phyloP scores from a whole-genome alignment of 1,140 invertebrate species.

The Cotesia vestalis region DNA sequence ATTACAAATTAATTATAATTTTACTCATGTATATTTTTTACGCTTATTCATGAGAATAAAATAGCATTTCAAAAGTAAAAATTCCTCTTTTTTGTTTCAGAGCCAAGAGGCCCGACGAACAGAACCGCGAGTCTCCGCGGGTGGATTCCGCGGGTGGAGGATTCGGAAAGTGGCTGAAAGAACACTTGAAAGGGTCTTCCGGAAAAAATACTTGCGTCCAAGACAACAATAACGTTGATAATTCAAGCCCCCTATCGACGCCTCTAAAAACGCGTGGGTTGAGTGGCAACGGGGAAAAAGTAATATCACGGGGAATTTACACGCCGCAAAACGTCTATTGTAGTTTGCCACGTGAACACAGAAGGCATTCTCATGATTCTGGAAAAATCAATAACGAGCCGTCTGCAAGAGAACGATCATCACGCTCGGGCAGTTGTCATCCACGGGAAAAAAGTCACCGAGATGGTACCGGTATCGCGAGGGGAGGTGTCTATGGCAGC shows the following conservation, averaged over 20 bases:
- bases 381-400: constrained; percentile 44
- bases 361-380: constrained; percentile 42
- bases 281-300: constrained; percentile 47
- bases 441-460: constrained; percentile 46
- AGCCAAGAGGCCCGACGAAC: constrained; percentile 39
- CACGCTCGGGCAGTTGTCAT: constrained; percentile 43
- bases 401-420: constrained; percentile 23
- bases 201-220: constrained; percentile 36
- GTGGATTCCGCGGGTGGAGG: constrained; percentile 44
- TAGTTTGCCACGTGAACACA: constrained; percentile 56
- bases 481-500: constrained; percentile 55
- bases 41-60: too few relatives aligned
- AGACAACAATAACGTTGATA: constrained; percentile 39
- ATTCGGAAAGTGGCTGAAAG: constrained; percentile 59
- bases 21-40: too few relatives aligned
- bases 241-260: constrained; percentile 34
- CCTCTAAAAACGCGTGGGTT: constrained; percentile 34
- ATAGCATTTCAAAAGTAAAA: neutral
- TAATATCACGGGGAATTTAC: constrained; percentile 48
- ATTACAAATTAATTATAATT: too few relatives aligned
- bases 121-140: constrained; percentile 29
- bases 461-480: constrained; percentile 47
- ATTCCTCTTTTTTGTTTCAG: constrained; percentile 38
- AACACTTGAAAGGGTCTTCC: constrained; percentile 54
- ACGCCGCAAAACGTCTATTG: constrained; percentile 59